Evolutionary conservation across 2,113 vertebrate species (phyloP), one percentile per base, ranked within the genome.

Genomic region (Notothenia coriiceps): DNA sequence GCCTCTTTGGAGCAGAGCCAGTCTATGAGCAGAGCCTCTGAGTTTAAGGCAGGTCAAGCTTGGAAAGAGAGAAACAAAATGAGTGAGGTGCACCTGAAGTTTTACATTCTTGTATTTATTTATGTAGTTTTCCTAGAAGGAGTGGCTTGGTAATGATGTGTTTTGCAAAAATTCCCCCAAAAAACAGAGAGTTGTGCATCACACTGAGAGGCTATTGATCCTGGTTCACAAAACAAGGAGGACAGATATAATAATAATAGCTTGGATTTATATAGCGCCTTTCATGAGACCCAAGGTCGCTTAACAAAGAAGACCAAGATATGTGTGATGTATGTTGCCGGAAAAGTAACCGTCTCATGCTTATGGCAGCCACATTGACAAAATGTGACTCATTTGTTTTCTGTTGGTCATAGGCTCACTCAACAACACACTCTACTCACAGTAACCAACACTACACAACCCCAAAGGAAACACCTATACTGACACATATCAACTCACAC

Each of bases 21-120:
- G 22, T 22, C 22, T 22, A 22, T 22, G 29, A 66, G 72, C 33
- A 2, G 18, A 70, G 70, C 4, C 1, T 35, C 43, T 44, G 47
- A 83, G 69, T 88, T 74, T 84, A 70, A 60, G 22, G 67, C 76
- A 82, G 71, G 83, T 90, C 85, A 85, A 73, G 33, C 14, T 4
- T 2, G 51, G 75, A 84, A 79, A 25, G 52, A 29, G 66, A 68
- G 4, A 46, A 43, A 67, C 80, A 80, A 72, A 77, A 69, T 11
- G 5, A 80, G 10, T 75, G 60, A 68, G 67, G 49, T 78, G 66
- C 79, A 90, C 61, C 86, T 92, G 72, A 83, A 69, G 79, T 83
- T 89, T 76, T 72, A 82, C 66, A 33, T 46, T 0, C 25, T 66
- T 0, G 0, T 12, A 35, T 84, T 86, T 88, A 67, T 79, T 89